Base-by-base conservation (phyloP, 2,113 vertebrate genomes). In the Mirounga angustirostris region DNA sequence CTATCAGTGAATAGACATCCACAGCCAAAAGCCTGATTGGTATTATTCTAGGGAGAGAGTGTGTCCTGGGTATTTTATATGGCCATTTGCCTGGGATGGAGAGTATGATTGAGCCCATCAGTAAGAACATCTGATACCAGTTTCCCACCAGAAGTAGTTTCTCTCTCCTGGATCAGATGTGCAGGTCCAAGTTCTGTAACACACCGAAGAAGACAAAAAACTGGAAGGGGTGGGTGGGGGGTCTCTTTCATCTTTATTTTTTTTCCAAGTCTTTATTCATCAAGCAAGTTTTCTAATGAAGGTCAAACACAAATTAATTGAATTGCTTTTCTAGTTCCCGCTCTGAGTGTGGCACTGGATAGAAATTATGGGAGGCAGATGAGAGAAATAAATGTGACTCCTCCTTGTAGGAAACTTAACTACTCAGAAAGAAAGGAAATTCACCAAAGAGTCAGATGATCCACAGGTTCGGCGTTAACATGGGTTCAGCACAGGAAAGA, bases 361-460 rank as follows among this genome's bases (percentile, higher is more conserved):
- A 46, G 59, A 69, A n/a, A 71, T 50, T 69, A 61, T 33, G 50
- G 65, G 22, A 59, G 7, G 24, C 28, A 43, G 81, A 63, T 22
- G 33, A 87, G 50, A 92, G 24, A 76, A 81, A 69, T 21, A 86
- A 93, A n/a, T 83, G 89, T 26, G 40, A 33, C 67, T 93, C 28
- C 14, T 90, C 40, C 12, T 18, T 46, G 2, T 69, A 56, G 36
- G 56, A 73, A 93, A 63, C 16, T 76, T 76, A 54, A 95, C 33
- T 11, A 67, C 22, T 81, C 65, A 90, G 80, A 67, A 81, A 59
- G 67, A 94, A 85, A 95, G 26, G 13, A 61, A 89, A 59, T 90
- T 67, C 67, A 36, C 67, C 26, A 84, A 78, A 86, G 50, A 85
- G 78, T 80, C 24, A 63, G 59, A 28, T 90, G 30, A 86, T 86